These are phyloP conservation scores for Magallana angulata DNA, from an alignment of 1,140 invertebrate species.

Conservation along the genomic window DNA sequence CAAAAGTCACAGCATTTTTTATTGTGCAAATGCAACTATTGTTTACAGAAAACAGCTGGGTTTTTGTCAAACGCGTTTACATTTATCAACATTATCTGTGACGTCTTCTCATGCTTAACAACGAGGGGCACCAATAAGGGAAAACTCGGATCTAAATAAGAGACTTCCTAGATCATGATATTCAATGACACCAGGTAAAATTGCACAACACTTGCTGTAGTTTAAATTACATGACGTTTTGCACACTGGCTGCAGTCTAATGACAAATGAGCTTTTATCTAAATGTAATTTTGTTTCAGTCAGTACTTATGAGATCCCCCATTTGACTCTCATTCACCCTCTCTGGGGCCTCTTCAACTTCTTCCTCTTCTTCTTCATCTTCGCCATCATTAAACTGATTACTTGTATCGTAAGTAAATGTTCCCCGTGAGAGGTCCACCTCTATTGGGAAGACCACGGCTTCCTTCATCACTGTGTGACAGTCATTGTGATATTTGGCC, in stretches of 20 bases:
- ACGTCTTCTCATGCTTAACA: too few species aligned
- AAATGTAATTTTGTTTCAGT: slow-evolving; percentile 52
- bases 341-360: slow-evolving; percentile 48
- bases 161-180: too few species aligned
- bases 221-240: too few species aligned
- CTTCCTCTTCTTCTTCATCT: slow-evolving; percentile 76
- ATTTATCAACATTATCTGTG: not conserved
- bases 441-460: slow-evolving; percentile 95
- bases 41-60: not conserved
- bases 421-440: slow-evolving; percentile 94
- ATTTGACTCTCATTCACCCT: slow-evolving; percentile 48
- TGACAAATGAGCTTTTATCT: not conserved
- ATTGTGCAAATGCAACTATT: not conserved
- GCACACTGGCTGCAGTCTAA: not conserved
- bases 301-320: slow-evolving; percentile 72
- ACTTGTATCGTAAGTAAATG: slow-evolving; percentile 84
- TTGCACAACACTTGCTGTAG: too few species aligned
- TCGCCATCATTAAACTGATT: slow-evolving; percentile 76
- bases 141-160: too few species aligned
- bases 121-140: too few species aligned
- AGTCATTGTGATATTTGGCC: slow-evolving; percentile 86
- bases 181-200: too few species aligned
- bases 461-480: slow-evolving; percentile 84
- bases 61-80: not conserved
- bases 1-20: slow-evolving; percentile 20